A percentile compares a stretch with the other conserved stretches of the same genome.
Conservation (phyloP, 2,888 invertebrate species). For the Campoletis raptor region DNA sequence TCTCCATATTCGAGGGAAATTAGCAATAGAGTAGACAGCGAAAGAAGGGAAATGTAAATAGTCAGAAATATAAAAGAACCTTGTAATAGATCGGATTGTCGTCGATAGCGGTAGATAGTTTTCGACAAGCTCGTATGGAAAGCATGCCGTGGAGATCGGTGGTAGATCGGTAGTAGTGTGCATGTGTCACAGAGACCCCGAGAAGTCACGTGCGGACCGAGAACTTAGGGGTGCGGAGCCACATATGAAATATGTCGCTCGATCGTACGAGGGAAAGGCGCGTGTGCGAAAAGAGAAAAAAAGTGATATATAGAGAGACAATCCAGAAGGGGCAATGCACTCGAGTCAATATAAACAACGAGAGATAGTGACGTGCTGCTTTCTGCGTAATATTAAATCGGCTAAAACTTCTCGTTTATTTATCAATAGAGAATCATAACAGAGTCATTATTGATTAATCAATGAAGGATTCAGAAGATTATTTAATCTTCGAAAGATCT, state of each 20-base stretch:
- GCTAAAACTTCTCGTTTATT: slow-evolving; percentile 13
- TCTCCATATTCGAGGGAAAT: background rate
- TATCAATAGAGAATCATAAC: slow-evolving; percentile 4
- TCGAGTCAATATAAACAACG: slow-evolving; percentile 79
- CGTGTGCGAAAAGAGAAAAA: slow-evolving; percentile 57
- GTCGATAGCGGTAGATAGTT: background rate
- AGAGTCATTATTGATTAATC: background rate
- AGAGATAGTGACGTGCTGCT: slow-evolving; percentile 54
- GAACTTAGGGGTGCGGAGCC: slow-evolving; percentile 70
- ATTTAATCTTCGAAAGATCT: background rate
- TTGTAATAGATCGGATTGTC: background rate
- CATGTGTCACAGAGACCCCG: slow-evolving; percentile 15
- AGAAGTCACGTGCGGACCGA: slow-evolving; percentile 68
- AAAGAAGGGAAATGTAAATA: background rate
- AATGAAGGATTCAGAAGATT: background rate
- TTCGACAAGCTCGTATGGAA: slow-evolving; percentile 15
- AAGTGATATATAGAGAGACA: slow-evolving; percentile 55
- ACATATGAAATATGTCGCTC: slow-evolving; percentile 75
- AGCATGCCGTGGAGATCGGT: background rate
- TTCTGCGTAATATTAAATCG: slow-evolving; percentile 13
- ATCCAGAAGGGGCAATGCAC: slow-evolving; percentile 78
- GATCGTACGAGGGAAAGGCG: slow-evolving; percentile 75
- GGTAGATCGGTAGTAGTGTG: background rate
- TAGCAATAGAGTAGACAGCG: background rate
- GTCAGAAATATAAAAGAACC: background rate